Percentiles rank a stretch among this genome's conserved stretches.
Conservation (phyloP, 1,140 invertebrate genomes). For the Magallana angulata region DNA sequence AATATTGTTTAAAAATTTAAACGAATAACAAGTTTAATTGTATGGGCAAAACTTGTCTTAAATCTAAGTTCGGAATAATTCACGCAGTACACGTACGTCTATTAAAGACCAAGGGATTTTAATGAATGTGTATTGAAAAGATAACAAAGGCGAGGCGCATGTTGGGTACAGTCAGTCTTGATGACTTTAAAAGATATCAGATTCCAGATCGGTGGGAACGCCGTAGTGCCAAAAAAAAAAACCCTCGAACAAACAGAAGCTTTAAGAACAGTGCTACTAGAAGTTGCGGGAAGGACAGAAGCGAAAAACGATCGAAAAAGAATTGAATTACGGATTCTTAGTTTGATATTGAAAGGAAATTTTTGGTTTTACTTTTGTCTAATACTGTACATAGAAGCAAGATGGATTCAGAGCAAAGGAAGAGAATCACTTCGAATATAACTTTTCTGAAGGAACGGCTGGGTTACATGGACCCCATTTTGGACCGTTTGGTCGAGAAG, state of each 20-base stretch:
- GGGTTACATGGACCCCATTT: slow-evolving; percentile 54
- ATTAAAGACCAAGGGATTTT: background rate
- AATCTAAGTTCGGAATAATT: too few relatives aligned
- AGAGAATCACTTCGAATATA: slow-evolving; percentile 58
- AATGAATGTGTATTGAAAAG: slow-evolving; percentile 1
- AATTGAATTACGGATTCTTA: background rate
- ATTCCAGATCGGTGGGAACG: background rate
- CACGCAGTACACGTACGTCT: background rate
- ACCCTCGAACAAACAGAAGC: background rate
- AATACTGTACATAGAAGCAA: too few relatives aligned
- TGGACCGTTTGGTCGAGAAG: slow-evolving; percentile 49
- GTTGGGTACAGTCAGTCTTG: slow-evolving; percentile 3
- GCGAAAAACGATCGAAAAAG: background rate
- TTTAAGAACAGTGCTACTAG: background rate
- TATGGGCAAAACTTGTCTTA: too few relatives aligned
- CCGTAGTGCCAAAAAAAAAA: background rate
- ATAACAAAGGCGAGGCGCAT: background rate
- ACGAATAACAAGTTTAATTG: too few relatives aligned
- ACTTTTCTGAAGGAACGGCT: slow-evolving; percentile 58
- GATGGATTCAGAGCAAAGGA: slow-evolving; percentile 56
- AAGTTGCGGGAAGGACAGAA: background rate
- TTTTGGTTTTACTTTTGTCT: too few relatives aligned
- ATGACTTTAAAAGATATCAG: background rate
- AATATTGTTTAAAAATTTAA: too few relatives aligned
- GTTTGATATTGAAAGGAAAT: too few relatives aligned